phyloP scores from a whole-genome alignment of 1,140 invertebrate species.

The Trichonephila clavipes region DNA sequence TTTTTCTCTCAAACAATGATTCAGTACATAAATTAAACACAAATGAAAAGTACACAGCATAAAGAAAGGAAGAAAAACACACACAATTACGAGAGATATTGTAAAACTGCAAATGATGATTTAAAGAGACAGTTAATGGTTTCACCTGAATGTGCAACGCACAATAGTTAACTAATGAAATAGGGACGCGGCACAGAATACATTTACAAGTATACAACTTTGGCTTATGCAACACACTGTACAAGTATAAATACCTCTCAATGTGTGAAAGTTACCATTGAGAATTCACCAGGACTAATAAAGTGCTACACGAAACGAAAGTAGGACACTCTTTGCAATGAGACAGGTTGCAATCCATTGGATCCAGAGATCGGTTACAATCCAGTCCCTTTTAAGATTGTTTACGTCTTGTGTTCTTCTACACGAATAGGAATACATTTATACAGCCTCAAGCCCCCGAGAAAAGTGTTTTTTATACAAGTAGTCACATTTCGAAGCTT shows the following conservation, averaged over 20 bases:
- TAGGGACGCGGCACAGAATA: constrained; percentile 13
- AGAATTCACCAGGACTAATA: constrained; percentile 64
- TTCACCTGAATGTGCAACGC: background rate
- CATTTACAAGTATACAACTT: constrained; percentile 74
- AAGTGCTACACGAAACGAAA: constrained; percentile 43
- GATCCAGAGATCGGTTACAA: background rate
- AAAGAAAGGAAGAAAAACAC: too few species aligned
- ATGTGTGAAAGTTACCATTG: constrained; percentile 12
- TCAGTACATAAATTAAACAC: too few species aligned
- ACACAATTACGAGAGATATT: background rate
- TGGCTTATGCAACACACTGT: constrained; percentile 74
- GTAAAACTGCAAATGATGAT: background rate
- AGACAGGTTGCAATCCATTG: constrained; percentile 34
- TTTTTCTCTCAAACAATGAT: too few species aligned
- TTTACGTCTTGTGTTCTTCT: background rate
- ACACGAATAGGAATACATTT: constrained; percentile 69
- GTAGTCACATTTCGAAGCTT: constrained; percentile 32
- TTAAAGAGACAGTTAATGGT: background rate
- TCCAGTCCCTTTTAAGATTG: background rate
- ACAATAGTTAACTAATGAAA: constrained; percentile 27
- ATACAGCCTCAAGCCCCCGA: constrained; percentile 42
- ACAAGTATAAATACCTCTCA: constrained; percentile 70
- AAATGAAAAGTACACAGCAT: too few species aligned
- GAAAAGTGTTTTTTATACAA: background rate
- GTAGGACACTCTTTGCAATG: constrained; percentile 31